Evolutionary conservation across 2,113 vertebrate species (phyloP).

Genomic region (Corynorhinus townsendii): DNA sequence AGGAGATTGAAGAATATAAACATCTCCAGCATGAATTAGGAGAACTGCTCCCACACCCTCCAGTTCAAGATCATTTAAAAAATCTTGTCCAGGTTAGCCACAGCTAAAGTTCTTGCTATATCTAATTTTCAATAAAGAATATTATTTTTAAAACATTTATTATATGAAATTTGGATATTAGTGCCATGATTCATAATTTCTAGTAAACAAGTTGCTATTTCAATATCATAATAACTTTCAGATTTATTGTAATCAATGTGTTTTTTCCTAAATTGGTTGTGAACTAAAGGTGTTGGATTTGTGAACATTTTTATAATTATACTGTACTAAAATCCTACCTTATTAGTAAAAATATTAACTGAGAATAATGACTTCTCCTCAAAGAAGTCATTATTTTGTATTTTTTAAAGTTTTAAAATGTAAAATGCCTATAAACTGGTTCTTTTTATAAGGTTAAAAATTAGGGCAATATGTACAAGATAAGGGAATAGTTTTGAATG

Average conservation of each 20-base stretch:
- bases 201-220: not conserved
- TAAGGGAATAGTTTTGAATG: not conserved
- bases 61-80: not conserved
- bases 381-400: not conserved
- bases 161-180: not conserved
- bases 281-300: not conserved
- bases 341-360: not conserved
- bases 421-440: not conserved
- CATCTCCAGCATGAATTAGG: not conserved
- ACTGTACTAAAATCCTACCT: not conserved
- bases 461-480: not conserved
- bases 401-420: conserved; percentile 33
- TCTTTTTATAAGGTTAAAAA: not conserved
- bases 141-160: not conserved
- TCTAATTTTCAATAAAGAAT: not conserved
- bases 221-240: not conserved
- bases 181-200: not conserved
- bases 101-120: not conserved
- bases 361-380: too few relatives aligned
- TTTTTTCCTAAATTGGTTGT: conserved; percentile 15
- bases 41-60: fast-evolving
- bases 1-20: not conserved
- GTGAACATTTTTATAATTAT: conserved; percentile 10
- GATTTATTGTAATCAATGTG: not conserved
- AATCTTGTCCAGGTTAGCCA: not conserved